Evolutionary conservation across 2,888 invertebrate species (phyloP), one percentile per base, ranked within the genome.

Genomic region (Brenthis hecate): DNA sequence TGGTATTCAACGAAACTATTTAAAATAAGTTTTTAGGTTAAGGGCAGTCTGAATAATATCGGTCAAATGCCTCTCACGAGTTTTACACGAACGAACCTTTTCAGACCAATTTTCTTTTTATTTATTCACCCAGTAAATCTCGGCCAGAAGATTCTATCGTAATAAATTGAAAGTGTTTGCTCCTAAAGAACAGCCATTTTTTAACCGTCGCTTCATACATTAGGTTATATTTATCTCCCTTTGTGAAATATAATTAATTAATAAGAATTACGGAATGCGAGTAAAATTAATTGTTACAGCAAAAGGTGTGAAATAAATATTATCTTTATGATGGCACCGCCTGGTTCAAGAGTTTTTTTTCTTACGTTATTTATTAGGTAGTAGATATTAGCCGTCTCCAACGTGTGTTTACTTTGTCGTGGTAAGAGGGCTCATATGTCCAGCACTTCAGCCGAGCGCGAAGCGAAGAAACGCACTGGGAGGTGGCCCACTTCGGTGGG

Each of bases 11-110:
- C 61, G 62, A 53, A 62, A 68, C 56, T 55, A 62, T 68, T 67
- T 68, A 68, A 70, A 72, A 72, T 70, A 70, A 71, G 70, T 72
- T 70, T 72, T 68, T 70, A 70, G 72, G 72, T 72, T 70, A 70
- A 72, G 72, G 72, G 70, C 65, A 57, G 57, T 61, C 57, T 66
- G 70, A 72, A 72, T 65, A 72, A 72, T 70, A 72, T 72, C 72
- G 72, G 72, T 72, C 72, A 70, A 72, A 72, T 68, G 70, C 68
- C 65, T 65, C 72, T 72, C 70, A 47, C 65, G 65, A 65, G 65
- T 68, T 70, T 70, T 70, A 68, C 72, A 68, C 65, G 67, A 61
- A 62, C 70, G 69, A 72, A 64, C 67, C 65, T 67, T 67, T 70
- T 72, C 67, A 69, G 56, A 66, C 64, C 63, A 69, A 71, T 69